Evolutionary conservation across 2,888 invertebrate species (phyloP).

Genomic region (Sericinus montela): DNA sequence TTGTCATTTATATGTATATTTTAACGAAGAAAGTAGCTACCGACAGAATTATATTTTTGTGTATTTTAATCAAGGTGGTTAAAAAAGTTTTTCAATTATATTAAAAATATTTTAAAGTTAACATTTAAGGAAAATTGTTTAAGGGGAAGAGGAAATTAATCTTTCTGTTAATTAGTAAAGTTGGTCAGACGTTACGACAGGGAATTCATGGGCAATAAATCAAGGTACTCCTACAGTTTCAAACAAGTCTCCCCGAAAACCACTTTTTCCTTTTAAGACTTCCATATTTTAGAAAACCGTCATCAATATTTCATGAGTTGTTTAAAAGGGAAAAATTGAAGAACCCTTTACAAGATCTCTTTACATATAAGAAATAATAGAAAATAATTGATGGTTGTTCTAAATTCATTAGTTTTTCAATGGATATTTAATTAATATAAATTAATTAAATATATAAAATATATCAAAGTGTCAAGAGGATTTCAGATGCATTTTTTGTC

Average conservation of each 20-base stretch:
- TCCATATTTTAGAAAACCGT: slow-evolving; percentile 48
- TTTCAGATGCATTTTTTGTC: too few relatives aligned
- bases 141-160: slow-evolving; percentile 72
- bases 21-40: too few relatives aligned
- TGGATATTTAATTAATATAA: too few relatives aligned
- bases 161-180: slow-evolving; percentile 76
- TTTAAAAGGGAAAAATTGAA: not conserved
- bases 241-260: slow-evolving; percentile 38
- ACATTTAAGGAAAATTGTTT: slow-evolving; percentile 67
- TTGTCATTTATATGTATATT: too few relatives aligned
- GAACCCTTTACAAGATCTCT: not conserved
- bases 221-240: slow-evolving; percentile 63
- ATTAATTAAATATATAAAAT: too few relatives aligned
- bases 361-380: not conserved
- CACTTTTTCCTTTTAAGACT: slow-evolving; percentile 47
- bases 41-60: too few relatives aligned
- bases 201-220: slow-evolving; percentile 70
- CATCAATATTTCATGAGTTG: slow-evolving; percentile 47
- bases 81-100: slow-evolving; percentile 7
- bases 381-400: too few relatives aligned
- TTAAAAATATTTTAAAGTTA: slow-evolving; percentile 26
- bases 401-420: too few relatives aligned
- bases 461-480: too few relatives aligned
- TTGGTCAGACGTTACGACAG: slow-evolving; percentile 55
- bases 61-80: too few relatives aligned